phyloP scores from a whole-genome alignment of 1,140 invertebrate genomes.

The Macrosteles quadrilineatus region DNA sequence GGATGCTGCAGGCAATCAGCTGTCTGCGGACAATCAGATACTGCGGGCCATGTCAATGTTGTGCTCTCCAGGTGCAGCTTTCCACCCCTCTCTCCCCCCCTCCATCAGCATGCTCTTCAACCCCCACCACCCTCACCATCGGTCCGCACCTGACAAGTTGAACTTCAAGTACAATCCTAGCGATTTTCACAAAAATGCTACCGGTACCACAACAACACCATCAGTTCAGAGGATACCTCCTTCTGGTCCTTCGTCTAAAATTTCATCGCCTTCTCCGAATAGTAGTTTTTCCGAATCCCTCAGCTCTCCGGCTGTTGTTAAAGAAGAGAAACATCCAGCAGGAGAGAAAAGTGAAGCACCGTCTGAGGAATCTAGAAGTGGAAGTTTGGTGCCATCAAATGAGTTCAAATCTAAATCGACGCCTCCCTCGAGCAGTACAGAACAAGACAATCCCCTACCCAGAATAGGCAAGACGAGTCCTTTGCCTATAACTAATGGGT shows the following conservation, averaged over 20 bases:
- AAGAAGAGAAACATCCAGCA: too few relatives aligned
- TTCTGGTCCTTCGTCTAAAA: constrained; percentile 19
- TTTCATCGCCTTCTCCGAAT: neutral
- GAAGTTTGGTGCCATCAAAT: too few relatives aligned
- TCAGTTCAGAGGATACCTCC: constrained; percentile 40
- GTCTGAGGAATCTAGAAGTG: too few relatives aligned
- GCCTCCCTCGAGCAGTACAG: too few relatives aligned
- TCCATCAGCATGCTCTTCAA: constrained; percentile 44
- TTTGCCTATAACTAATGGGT: too few relatives aligned
- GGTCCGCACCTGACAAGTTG: constrained; percentile 27
- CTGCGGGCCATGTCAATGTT: constrained; percentile 42
- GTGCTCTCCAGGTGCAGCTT: constrained; percentile 37
- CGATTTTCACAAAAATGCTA: constrained; percentile 24
- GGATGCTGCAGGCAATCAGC: constrained; percentile 27
- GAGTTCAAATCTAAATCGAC: too few relatives aligned
- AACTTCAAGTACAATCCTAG: constrained; percentile 25
- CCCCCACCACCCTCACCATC: constrained; percentile 37
- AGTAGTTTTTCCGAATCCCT: too few relatives aligned
- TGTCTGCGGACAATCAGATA: constrained; percentile 36
- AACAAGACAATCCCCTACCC: too few relatives aligned
- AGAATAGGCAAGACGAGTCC: too few relatives aligned
- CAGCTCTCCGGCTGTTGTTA: too few relatives aligned
- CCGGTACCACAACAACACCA: constrained; percentile 18
- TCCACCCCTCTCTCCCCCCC: constrained; percentile 43
- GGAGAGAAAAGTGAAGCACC: too few relatives aligned